Percentiles rank a stretch among this genome's conserved stretches.
These are phyloP conservation scores for Stomatorhinus ivindoensis DNA, from an alignment of 2,113 vertebrate genomes.

Conservation along the genomic window DNA sequence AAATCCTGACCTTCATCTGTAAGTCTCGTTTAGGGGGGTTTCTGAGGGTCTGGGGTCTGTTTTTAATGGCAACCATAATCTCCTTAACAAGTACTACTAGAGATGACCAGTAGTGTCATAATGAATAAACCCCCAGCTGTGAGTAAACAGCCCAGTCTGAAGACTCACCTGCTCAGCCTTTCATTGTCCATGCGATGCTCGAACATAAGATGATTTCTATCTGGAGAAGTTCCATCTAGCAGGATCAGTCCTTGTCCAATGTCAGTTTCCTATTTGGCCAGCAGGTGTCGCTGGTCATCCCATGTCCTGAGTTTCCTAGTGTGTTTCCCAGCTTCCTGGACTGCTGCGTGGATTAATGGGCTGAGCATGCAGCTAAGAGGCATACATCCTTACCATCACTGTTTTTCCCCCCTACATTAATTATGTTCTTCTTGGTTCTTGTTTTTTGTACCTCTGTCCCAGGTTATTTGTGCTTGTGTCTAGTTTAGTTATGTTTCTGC, in stretches of 20 bases:
- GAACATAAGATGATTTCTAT: not conserved
- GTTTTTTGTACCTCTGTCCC: not conserved
- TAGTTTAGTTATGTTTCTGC: not conserved
- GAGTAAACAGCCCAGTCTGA: not conserved
- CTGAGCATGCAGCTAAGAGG: not conserved
- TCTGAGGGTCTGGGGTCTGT: not conserved
- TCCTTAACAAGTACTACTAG: not conserved
- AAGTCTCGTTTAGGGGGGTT: not conserved
- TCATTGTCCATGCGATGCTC: not conserved
- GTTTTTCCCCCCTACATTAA: not conserved
- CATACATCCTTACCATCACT: not conserved
- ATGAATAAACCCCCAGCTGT: not conserved
- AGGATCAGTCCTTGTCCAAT: not conserved
- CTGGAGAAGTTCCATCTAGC: not conserved
- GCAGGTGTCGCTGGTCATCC: not conserved
- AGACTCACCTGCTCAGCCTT: not conserved
- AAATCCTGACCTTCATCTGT: not conserved
- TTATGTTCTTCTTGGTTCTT: not conserved
- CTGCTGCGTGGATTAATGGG: not conserved
- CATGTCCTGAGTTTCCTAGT: not conserved
- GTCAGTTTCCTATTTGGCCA: not conserved
- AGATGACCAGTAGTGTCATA: not conserved
- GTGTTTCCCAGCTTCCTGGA: not conserved
- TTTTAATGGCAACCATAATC: not conserved
- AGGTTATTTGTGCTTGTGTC: not conserved